Base-by-base conservation (phyloP, 1,140 invertebrate species). In the Papilio polyxenes region DNA sequence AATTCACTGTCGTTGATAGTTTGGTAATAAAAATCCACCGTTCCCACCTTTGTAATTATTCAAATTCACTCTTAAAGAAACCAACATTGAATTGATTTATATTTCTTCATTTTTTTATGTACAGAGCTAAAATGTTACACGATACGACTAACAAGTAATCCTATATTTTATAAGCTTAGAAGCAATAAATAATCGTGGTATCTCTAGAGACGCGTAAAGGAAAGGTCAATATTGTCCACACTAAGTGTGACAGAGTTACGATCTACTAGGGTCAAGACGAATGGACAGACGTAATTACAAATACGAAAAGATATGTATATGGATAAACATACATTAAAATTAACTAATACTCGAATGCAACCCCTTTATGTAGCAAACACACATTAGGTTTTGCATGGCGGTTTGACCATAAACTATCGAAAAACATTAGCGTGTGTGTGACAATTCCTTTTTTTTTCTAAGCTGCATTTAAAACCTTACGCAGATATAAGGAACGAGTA, bases 191-290 rank as follows among this genome's bases (percentile, higher is more conserved):
- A 72, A 72, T 15, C 3, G 23, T 11, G 65, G 37, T 72, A 72
- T 72, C 65, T 72, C 65, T 20, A 37, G 65, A 72, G 65, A 72
- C 65, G 65, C 65, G 37, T 72, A 72, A 72, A 72, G 65, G 65
- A 72, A 72, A 72, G 65, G 65, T 72, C 65, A 72, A 72, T 72
- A 72, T 37, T 72, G 65, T 72, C 65, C 31, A 72, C 65, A 72
- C 65, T 72, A 72, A 72, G 65, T 72, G 65, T 40, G 65, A 72
- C 65, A 72, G 65, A 72, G 65, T 72, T 72, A 72, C 65, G 65
- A 72, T 40, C 31, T 65, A 65, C 62, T 15, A 31, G 65, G 23
- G 65, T 11, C 65, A 72, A 72, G 65, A 72, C 65, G 65, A 72
- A 72, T 72, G 65, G 23, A 72, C 65, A 31, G 8, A 69, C 20